Evolutionary conservation across 1,140 invertebrate species (phyloP).

Genomic region (Polypedilum vanderplanki): DNA sequence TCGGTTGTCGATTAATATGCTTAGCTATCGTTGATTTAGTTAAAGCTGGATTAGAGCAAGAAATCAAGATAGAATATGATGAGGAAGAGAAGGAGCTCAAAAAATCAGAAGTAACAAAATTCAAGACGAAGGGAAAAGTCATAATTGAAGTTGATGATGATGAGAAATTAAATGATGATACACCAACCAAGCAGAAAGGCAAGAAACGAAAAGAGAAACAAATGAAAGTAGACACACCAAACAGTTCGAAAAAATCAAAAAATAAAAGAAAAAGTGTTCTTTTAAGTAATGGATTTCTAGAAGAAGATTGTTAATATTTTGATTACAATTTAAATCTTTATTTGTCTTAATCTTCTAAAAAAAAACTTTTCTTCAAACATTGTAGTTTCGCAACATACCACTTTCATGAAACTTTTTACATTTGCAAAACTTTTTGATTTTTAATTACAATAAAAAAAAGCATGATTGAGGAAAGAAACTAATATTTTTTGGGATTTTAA

Average conservation of each 20-base stretch:
- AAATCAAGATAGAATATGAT: not conserved
- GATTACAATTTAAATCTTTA: slow-evolving; percentile 1
- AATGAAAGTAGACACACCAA: too few species aligned
- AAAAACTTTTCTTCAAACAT: not conserved
- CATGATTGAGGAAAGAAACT: too few species aligned
- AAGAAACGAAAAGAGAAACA: too few species aligned
- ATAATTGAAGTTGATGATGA: not conserved
- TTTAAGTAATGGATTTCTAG: not conserved
- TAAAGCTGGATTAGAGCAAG: not conserved
- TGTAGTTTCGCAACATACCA: not conserved
- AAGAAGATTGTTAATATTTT: not conserved
- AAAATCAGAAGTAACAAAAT: slow-evolving; percentile 10
- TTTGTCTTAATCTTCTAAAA: slow-evolving; percentile 3
- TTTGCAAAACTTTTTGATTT: too few species aligned
- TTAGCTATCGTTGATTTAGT: slow-evolving; percentile 44
- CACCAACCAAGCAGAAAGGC: too few species aligned
- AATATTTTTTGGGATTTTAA: too few species aligned
- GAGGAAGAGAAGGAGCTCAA: not conserved
- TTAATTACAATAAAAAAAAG: too few species aligned
- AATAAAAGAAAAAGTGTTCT: not conserved
- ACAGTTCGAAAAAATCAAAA: not conserved
- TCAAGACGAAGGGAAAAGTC: not conserved
- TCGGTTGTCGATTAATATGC: slow-evolving; percentile 55
- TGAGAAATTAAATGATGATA: too few species aligned
- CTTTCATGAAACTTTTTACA: too few species aligned